Evolutionary conservation across 2,797 vertebrate genomes (phyloP), one percentile per base, ranked within the genome.

Genomic region (Tolypeutes matacus): DNA sequence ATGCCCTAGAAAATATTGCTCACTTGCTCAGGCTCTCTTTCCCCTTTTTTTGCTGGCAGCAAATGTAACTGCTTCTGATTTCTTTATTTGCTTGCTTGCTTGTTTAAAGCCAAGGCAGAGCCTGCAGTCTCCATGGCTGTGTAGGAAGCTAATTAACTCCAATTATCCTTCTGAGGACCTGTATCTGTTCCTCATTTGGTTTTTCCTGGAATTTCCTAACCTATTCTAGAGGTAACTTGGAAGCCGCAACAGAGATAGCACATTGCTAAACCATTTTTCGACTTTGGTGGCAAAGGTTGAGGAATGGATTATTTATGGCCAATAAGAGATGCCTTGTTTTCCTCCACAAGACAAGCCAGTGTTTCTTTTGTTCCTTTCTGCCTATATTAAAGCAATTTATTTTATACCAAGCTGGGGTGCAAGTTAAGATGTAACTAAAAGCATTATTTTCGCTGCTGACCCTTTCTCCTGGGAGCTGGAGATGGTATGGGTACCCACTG

Each of bases 61-160:
- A 85, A 75, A 72, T 86, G 13, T 83, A 92, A 86, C 51, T 78
- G 20, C 42, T 93, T 88, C 70, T 95, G 69, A 91, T 89, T 95
- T 89, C 39, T 94, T 64, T 60, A 70, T 77, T 78, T 88, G 34
- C 49, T 93, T 64, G 23, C 39, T 88, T 89, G 69, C n/a, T 86
- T 91, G 82, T 70, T 88, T 75, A 70, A 77, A 78, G 88, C 42
- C 65, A 82, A 93, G n/a, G 69, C 51, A 53, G 69, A 83, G 34
- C 14, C 93, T 96, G 13, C 29, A 53, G 76, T 95, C 95, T 94
- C 65, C 46, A 23, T 90, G 72, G 58, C 9, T 21, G 86, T 88
- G 93, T 85, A 82, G 86, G 29, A 91, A 86, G 51, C 64, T 91
- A 69, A 95, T 86, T 80, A 78, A 27, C 64, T 92, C 49, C 65